phyloP scores from a whole-genome alignment of 2,888 invertebrate species.

The Scrobipalpa atriplicella region DNA sequence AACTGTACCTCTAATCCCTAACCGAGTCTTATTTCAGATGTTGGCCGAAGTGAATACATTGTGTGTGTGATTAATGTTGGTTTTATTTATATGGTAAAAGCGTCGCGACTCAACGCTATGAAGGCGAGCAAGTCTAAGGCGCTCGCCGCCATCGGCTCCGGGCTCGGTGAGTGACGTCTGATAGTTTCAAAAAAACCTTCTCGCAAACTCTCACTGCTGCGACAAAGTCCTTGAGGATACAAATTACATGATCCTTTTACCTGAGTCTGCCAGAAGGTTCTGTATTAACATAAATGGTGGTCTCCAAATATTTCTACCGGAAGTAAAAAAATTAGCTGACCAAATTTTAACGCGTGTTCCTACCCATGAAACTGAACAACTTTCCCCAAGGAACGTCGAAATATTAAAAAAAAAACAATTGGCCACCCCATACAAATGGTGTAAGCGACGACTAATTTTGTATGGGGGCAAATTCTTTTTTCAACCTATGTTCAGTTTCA shows the following conservation, averaged over 20 bases:
- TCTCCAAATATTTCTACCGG: conserved; percentile 36
- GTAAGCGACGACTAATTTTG: too few species aligned
- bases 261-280: conserved; percentile 65
- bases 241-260: background rate
- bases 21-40: conserved; percentile 81
- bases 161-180: conserved; percentile 91
- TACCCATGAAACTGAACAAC: too few species aligned
- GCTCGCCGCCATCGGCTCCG: conserved; percentile 94
- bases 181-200: conserved; percentile 40
- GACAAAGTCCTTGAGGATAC: background rate
- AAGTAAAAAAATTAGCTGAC: too few species aligned
- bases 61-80: conserved; percentile 79
- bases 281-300: conserved; percentile 60
- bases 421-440: too few species aligned
- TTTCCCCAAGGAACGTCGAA: too few species aligned
- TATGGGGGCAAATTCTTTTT: too few species aligned
- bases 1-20: conserved; percentile 53
- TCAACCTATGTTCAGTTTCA: too few species aligned
- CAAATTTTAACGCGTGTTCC: too few species aligned
- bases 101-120: conserved; percentile 87
- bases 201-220: conserved; percentile 39
- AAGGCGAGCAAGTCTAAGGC: conserved; percentile 90
- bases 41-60: conserved; percentile 68
- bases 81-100: conserved; percentile 86
- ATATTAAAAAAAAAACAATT: conserved; percentile 11